These are phyloP conservation scores for Xestobium rufovillosum DNA, from an alignment of 2,888 invertebrate species.

Conservation along the genomic window DNA sequence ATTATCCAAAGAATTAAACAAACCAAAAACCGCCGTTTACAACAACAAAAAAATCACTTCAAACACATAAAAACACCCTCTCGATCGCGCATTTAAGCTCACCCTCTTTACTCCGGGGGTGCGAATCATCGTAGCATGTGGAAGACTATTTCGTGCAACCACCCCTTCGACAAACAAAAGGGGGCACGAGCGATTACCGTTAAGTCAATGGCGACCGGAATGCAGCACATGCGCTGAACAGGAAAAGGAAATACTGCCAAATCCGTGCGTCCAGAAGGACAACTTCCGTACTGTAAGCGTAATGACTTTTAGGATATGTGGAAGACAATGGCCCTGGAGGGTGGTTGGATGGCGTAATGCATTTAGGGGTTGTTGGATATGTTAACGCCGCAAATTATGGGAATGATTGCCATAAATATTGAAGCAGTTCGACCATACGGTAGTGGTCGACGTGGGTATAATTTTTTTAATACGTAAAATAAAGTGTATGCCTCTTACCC, in stretches of 20 bases:
- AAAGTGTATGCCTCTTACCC: constrained; percentile 41
- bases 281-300: neutral
- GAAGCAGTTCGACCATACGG: too few species aligned
- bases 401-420: too few species aligned
- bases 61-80: too few species aligned
- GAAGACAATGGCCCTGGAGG: constrained; percentile 2
- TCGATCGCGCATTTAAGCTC: too few species aligned
- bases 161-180: neutral
- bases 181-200: constrained; percentile 24
- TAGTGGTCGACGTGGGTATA: constrained; percentile 7
- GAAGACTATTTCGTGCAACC: neutral
- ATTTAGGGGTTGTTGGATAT: neutral
- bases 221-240: constrained; percentile 27
- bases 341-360: neutral
- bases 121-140: too few species aligned
- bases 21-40: too few species aligned
- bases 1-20: too few species aligned
- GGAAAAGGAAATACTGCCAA: neutral
- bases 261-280: neutral
- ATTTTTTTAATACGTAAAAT: constrained; percentile 4
- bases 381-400: constrained; percentile 1
- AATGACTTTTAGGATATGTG: neutral
- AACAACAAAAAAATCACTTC: too few species aligned
- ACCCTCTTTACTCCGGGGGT: too few species aligned
- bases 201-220: constrained; percentile 38